Evolutionary conservation across 2,888 invertebrate species (phyloP), one percentile per base, ranked within the genome.

Genomic region (Lepidochrysops patricia): DNA sequence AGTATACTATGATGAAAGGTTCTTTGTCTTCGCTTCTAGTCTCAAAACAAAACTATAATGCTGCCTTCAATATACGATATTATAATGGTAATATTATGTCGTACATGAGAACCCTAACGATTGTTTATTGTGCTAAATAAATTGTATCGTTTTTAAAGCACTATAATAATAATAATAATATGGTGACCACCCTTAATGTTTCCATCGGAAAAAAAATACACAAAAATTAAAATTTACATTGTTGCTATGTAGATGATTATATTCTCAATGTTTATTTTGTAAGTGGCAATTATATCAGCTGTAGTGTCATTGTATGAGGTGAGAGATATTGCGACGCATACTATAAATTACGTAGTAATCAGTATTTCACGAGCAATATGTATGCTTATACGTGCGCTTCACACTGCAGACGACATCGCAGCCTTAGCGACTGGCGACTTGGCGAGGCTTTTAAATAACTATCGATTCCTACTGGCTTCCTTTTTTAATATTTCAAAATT

Each of bases 301-400:
- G n/a, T n/a, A n/a, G n/a, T 19, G 4, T 43, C 9, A 43, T 19
- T 23, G 12, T 43, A 23, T 9, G 12, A 2, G 19, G 19, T 23
- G 4, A 43, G 19, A 37, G 37, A 7, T 37, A 7, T 37, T 15
- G 19, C 19, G n/a, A n/a, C 19, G 9, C 43, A 19, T 43, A n/a
- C n/a, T n/a, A 19, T 15, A 15, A 13, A 43, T 4, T 43, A 19
- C 23, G 32, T 48, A 19, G n/a, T 50, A 58, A 50, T 35, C 34
- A 50, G 26, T 12, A 50, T 52, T 35, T 52, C 58, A 58, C 58
- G 58, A 50, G 35, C 34, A 58, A 50, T 50, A 13, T 35, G 50
- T 35, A 37, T 43, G 19, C 35, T 32, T 19, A 32, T 25, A 2
- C 5, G 19, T 32, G 54, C 13, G 13, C 54, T 54, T 32, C 54